A percentile compares a stretch with the other conserved stretches of the same genome.
phyloP scores from a whole-genome alignment of 2,113 vertebrate species.

The Narcine bancroftii region DNA sequence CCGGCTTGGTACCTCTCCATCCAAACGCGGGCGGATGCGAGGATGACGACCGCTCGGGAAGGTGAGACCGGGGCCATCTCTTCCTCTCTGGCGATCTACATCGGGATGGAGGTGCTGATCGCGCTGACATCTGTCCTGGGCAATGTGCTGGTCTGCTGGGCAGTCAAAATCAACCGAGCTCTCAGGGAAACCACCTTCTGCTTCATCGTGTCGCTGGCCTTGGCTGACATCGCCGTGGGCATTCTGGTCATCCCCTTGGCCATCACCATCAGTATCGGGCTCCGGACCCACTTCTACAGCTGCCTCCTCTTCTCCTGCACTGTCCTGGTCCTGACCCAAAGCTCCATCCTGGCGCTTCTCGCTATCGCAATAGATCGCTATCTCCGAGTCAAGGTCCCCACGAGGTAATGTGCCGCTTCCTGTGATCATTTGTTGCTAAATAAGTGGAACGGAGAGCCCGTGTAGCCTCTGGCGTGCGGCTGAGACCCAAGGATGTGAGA shows the following conservation, averaged over 20 bases:
- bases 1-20: not conserved
- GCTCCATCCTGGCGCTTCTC: conserved; percentile 89
- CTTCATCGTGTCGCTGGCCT: conserved; percentile 86
- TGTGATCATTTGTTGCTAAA: not conserved
- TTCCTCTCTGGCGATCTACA: conserved; percentile 71
- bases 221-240: conserved; percentile 89
- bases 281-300: conserved; percentile 76
- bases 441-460: not conserved
- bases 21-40: not conserved
- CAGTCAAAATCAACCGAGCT: conserved; percentile 84
- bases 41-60: not conserved
- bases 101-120: conserved; percentile 82
- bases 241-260: conserved; percentile 89
- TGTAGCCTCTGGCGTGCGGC: not conserved
- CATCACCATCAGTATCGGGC: conserved; percentile 82
- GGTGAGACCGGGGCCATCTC: conserved; percentile 42
- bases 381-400: conserved; percentile 87
- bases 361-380: conserved; percentile 94
- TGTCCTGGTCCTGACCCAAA: conserved; percentile 89
- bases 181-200: conserved; percentile 87
- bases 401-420: conserved; percentile 62
- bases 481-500: not conserved
- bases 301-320: conserved; percentile 83
- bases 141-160: conserved; percentile 96
- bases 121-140: conserved; percentile 83